Evolutionary conservation across 2,113 vertebrate genomes (phyloP), one percentile per base, ranked within the genome.

Genomic region (Pseudorhombus dupliciocellatus): DNA sequence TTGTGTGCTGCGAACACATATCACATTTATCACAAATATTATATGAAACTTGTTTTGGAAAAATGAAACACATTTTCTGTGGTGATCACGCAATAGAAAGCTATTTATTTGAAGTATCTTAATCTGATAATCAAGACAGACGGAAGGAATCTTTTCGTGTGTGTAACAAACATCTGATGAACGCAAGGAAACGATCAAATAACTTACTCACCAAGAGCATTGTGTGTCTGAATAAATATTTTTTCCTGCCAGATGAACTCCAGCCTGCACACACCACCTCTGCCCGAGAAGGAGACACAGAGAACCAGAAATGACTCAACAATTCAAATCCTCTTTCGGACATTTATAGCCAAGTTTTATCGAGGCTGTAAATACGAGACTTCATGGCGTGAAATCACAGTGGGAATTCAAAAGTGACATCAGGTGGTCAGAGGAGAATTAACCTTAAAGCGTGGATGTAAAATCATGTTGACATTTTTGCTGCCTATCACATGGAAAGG

Each of bases 381-480:
- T 25, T 26, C 15, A 22, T 52, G n/a, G 57, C 44, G 18, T 52
- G 24, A 25, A 70, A 57, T 75, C 48, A 60, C 20, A 46, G 15
- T 30, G 26, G n/a, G 46, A 75, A 61, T 72, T n/a, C 21, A 61
- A 73, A 69, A 54, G 66, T 30, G 25, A 22, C 48, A 40, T 46
- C 14, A 34, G 16, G 5, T 16, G 24, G 64, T 74, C 46, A 77
- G 40, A 63, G 60, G 50, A 57, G 37, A 65, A 61, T 76, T 64
- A 74, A 72, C 57, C 60, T 60, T 65, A 61, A 73, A 25, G 31
- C 40, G 12, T 34, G 20, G 51, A 54, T 46, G 56, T 68, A 54
- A 81, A 83, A 75, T 69, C 22, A 28, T 50, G 40, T 46, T 71
- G 70, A 74, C 65, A 64, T 62, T 66, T 83, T 52, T 67, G 73